Percentiles rank a stretch among this genome's conserved stretches.
Evolutionary conservation across 2,113 vertebrate species (phyloP).

Genomic region (Platichthys stellatus): DNA sequence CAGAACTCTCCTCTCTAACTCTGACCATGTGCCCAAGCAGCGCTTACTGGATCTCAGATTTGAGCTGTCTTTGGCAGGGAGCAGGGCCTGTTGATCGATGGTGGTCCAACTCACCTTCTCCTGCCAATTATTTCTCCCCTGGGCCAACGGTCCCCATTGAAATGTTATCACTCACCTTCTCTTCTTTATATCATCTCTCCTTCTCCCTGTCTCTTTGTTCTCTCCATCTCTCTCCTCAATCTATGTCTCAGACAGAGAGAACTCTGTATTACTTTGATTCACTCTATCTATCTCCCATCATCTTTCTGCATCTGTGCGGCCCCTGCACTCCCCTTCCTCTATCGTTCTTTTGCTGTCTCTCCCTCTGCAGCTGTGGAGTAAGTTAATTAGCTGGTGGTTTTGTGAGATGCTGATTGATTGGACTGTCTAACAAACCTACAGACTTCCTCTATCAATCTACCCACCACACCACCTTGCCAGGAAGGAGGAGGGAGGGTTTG

Average conservation of each 20-base stretch:
- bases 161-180: conserved; percentile 77
- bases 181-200: conserved; percentile 66
- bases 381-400: conserved; percentile 83
- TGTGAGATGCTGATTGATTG: conserved; percentile 84
- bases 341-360: conserved; percentile 29
- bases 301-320: conserved; percentile 62
- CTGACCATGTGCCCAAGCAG: conserved; percentile 32
- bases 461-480: conserved; percentile 68
- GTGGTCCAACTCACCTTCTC: conserved; percentile 72
- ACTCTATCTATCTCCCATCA: conserved; percentile 59
- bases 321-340: conserved; percentile 24
- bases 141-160: conserved; percentile 72
- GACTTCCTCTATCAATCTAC: conserved; percentile 82
- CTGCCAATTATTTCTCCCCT: conserved; percentile 74
- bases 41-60: conserved; percentile 60
- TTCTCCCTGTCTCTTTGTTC: conserved; percentile 51
- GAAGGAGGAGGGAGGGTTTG: conserved; percentile 54
- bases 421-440: conserved; percentile 79
- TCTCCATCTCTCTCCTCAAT: conserved; percentile 54
- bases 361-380: conserved; percentile 76
- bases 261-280: conserved; percentile 62
- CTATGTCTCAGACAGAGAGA: conserved; percentile 51
- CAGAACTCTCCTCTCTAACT: conserved; percentile 55
- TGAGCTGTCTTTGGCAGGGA: conserved; percentile 67
- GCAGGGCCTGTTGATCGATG: conserved; percentile 72